Evolutionary conservation across 2,113 vertebrate species (phyloP).

Genomic region (Scartelaos histophorus): DNA sequence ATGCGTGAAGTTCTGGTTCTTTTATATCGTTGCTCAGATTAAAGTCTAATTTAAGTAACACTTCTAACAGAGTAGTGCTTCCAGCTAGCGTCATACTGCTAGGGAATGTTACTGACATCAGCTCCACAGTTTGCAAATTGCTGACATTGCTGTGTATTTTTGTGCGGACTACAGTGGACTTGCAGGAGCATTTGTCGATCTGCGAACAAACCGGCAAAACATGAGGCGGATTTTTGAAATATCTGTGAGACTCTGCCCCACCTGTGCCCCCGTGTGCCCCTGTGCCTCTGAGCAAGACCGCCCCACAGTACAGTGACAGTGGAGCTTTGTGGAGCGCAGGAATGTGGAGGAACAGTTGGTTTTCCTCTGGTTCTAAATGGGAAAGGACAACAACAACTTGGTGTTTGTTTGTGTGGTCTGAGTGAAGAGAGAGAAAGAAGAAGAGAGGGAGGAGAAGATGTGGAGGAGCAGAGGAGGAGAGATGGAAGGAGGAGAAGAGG

Average conservation of each 20-base stretch:
- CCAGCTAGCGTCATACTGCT: no score
- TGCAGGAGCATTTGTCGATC: no score
- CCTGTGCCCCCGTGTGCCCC: background rate
- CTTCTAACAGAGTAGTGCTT: no score
- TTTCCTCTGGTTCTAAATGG: constrained; percentile 44
- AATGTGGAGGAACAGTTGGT: constrained; percentile 36
- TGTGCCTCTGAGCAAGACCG: background rate
- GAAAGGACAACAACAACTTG: constrained; percentile 48
- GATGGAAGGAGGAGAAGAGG: no score
- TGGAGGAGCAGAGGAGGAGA: no score
- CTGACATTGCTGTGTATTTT: no score
- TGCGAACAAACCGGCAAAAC: background rate
- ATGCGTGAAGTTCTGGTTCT: no score
- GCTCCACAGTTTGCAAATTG: no score
- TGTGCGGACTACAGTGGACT: no score
- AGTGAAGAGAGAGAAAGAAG: background rate
- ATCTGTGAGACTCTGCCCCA: background rate
- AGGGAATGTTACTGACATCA: no score
- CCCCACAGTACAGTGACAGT: constrained; percentile 19
- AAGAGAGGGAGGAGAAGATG: constrained; percentile 1
- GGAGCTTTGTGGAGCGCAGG: constrained; percentile 36
- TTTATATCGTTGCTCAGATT: no score
- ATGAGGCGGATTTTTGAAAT: background rate
- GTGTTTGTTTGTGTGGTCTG: constrained; percentile 28
- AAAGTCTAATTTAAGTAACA: no score